phyloP scores from a whole-genome alignment of 2,113 vertebrate species.

The Amphilophus citrinellus region DNA sequence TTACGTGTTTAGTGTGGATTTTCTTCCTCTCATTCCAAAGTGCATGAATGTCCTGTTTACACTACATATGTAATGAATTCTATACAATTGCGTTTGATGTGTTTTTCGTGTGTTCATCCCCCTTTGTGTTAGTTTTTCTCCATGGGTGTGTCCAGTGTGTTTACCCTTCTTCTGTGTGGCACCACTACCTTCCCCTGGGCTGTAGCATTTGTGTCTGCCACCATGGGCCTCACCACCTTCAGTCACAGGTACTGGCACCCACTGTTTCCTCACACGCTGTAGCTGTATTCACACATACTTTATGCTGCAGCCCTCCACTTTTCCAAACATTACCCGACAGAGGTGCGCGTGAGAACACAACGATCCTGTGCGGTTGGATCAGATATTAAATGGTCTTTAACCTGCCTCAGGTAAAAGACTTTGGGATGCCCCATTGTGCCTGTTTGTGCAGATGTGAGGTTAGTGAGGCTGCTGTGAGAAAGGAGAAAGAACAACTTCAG shows the following conservation, averaged over 20 bases:
- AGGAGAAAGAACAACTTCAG: too few species aligned
- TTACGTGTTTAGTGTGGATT: neutral
- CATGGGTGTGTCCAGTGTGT: slow-evolving; percentile 91
- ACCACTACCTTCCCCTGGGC: slow-evolving; percentile 88
- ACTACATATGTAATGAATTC: neutral
- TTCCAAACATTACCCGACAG: neutral
- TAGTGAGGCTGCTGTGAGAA: neutral
- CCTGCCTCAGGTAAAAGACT: neutral
- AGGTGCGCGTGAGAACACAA: neutral
- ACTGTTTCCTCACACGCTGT: neutral
- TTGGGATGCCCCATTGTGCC: neutral
- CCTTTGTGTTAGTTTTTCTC: slow-evolving; percentile 86
- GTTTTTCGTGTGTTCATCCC: slow-evolving; percentile 32
- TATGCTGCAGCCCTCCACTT: neutral
- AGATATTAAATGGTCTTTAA: neutral
- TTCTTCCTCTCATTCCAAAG: neutral
- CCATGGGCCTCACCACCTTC: slow-evolving; percentile 93
- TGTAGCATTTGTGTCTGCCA: slow-evolving; percentile 88
- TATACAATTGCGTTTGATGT: neutral
- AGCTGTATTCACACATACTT: neutral
- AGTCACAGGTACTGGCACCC: slow-evolving; percentile 89
- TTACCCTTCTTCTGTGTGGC: slow-evolving; percentile 89
- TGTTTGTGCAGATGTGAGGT: slow-evolving; percentile 7
- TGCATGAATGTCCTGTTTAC: neutral
- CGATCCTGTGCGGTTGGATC: neutral